Base-by-base conservation (phyloP, 2,888 invertebrate genomes). In the Cantharis nigra region DNA sequence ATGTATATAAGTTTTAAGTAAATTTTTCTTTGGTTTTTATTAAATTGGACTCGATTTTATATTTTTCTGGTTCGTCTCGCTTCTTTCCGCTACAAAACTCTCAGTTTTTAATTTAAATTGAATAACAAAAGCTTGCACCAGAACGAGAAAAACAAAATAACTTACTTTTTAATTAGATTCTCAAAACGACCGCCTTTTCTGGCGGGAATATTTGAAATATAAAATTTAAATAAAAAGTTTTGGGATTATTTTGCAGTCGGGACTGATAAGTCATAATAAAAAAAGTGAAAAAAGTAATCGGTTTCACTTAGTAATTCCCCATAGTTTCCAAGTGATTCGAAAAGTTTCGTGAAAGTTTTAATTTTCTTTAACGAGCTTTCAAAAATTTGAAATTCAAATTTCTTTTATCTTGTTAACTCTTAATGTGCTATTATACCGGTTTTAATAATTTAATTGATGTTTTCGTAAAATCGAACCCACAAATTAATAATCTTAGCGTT, bases 1-100 rank as follows among this genome's bases (percentile, higher is more conserved):
- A 67, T 67, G 49, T 49, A 67, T 67, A 67, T 67, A 26, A 67
- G 65, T 67, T 67, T 26, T 67, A 67, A 67, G 65, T 67, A 67
- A 67, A 67, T 67, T 67, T 49, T 67, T 67, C 65, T 67, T 67
- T 23, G 26, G 26, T 23, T 67, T 67, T 67, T 67, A n/a, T 49
- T 49, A 49, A 49, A 49, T 49, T 49, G 49, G n/a, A 49, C 49
- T 49, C 49, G 49, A 49, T 49, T 49, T 49, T 49, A 49, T 49
- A 49, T 49, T n/a, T 33, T n/a, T 49, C n/a, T 49, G 49, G 49
- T 49, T 49, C 49, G 49, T 49, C 49, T 49, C 49, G 5, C n/a
- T n/a, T 4, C n/a, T 49, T n/a, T 49, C 4, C 49, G 49, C n/a
- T 49, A 49, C 49, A 49, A 2, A 49, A n/a, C 49, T 13, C 11